These are phyloP conservation scores for Haliclona indistincta DNA, from an alignment of 37 sponge, comb jelly and placozoan genomes.

Conservation along the genomic window DNA sequence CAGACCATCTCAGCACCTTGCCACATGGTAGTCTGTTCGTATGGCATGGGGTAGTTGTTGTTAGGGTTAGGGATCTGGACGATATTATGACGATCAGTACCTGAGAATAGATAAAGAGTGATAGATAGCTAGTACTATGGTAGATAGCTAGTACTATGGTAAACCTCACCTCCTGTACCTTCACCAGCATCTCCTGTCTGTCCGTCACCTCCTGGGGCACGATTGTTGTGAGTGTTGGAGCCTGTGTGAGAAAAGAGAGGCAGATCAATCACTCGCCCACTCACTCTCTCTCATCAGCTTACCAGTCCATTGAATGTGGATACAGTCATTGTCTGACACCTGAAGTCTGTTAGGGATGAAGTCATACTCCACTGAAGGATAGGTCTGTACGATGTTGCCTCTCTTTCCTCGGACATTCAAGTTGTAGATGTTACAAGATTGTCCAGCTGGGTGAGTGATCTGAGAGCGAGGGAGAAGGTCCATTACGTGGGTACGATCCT, in stretches of 20 bases:
- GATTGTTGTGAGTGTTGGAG: conserved; percentile 99
- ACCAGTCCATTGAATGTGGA: conserved; percentile 99
- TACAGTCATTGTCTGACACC: conserved; percentile 40
- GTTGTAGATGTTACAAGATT: conserved; percentile 70
- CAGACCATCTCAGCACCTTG: conserved; percentile 65
- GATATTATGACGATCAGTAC: conserved; percentile 93
- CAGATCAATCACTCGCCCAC: background rate
- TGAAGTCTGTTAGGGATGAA: conserved; percentile 90
- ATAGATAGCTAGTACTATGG: background rate
- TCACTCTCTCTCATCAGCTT: background rate
- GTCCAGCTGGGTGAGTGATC: conserved; percentile 3
- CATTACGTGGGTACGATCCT: conserved; percentile 83
- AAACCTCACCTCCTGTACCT: conserved; percentile 82
- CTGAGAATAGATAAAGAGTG: conserved; percentile 19
- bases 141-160: background rate
- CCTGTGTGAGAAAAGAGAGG: conserved; percentile 47
- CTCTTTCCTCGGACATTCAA: conserved; percentile 97
- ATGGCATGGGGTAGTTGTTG: conserved; percentile 90
- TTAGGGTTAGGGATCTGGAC: conserved; percentile 67
- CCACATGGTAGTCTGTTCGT: conserved; percentile 74
- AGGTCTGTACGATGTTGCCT: conserved; percentile 97
- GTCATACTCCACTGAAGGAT: conserved; percentile 97
- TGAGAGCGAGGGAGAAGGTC: conserved; percentile 41
- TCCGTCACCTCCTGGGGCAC: conserved; percentile 91
- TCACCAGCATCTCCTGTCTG: conserved; percentile 99